Evolutionary conservation across 2,797 vertebrate genomes (phyloP).

Genomic region (Dryobates pubescens): DNA sequence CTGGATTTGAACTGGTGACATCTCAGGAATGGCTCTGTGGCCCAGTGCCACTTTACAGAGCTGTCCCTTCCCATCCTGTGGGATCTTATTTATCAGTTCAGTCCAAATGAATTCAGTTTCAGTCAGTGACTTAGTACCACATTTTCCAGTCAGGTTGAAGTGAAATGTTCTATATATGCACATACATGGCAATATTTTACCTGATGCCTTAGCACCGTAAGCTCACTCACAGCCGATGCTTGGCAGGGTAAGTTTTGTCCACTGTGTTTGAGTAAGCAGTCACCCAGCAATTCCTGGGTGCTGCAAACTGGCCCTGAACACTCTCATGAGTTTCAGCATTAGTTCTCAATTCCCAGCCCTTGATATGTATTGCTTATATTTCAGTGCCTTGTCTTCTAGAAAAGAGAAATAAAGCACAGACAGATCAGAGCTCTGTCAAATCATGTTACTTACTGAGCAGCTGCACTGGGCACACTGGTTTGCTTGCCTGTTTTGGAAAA

Average conservation of each 20-base stretch:
- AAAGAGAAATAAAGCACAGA: not conserved
- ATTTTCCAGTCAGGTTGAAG: not conserved
- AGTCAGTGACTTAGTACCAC: not conserved
- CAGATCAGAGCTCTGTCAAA: not conserved
- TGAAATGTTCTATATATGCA: not conserved
- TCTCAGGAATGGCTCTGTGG: not conserved
- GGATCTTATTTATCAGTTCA: not conserved
- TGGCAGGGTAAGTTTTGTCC: not conserved
- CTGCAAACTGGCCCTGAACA: not conserved
- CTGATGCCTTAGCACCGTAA: not conserved
- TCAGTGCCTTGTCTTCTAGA: not conserved
- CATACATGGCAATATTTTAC: slow-evolving; percentile 13
- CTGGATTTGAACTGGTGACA: not conserved
- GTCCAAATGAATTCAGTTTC: not conserved
- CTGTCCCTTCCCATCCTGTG: not conserved
- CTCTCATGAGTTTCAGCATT: not conserved
- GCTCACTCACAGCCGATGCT: not conserved
- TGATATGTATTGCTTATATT: not conserved
- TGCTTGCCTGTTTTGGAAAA: slow-evolving; percentile 81
- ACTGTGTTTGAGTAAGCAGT: not conserved
- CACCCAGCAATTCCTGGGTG: not conserved
- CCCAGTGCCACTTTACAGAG: not conserved
- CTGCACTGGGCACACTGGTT: slow-evolving; percentile 85
- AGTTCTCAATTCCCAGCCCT: not conserved
- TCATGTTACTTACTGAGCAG: slow-evolving; percentile 79